A percentile compares a stretch with the other conserved stretches of the same genome.
These are phyloP conservation scores for Ia io DNA, from an alignment of 2,113 vertebrate species.

Conservation along the genomic window DNA sequence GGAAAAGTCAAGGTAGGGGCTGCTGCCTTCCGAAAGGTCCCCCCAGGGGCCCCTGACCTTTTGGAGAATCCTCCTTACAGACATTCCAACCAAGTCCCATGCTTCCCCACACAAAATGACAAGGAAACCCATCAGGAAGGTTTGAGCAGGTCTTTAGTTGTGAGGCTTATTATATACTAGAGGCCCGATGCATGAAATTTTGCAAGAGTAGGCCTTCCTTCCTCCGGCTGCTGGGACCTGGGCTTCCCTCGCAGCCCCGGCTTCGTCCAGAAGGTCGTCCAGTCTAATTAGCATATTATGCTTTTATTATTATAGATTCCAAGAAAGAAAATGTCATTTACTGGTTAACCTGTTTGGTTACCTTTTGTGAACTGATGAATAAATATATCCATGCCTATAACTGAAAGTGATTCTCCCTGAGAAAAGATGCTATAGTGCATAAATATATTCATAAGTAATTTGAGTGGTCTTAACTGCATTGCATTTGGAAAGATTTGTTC, in stretches of 20 bases:
- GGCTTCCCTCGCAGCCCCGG: no score
- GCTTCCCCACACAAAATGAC: background rate
- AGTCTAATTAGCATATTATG: no score
- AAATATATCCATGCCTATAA: constrained; percentile 46
- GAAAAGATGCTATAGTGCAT: background rate
- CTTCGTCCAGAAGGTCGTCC: no score
- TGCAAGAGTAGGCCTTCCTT: no score
- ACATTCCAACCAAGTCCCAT: no score
- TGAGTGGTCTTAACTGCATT: background rate
- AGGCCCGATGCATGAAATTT: no score
- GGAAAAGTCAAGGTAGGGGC: no score
- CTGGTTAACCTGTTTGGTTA: constrained; percentile 43
- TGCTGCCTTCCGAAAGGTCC: no score
- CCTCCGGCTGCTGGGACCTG: no score
- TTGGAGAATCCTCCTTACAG: no score
- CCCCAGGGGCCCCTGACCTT: no score
- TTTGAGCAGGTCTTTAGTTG: background rate
- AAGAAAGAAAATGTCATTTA: constrained; percentile 27
- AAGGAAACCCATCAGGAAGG: constrained; percentile 42
- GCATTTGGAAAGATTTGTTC: constrained; percentile 1
- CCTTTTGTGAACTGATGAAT: constrained; percentile 53
- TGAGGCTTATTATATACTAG: constrained; percentile 19
- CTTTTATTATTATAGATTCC: background rate
- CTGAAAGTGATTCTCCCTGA: constrained; percentile 45
- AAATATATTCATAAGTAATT: background rate